A percentile compares a stretch with the other conserved stretches of the same genome.
Conservation (phyloP, 1,140 invertebrate genomes). For the Drosophila watanabei region DNA sequence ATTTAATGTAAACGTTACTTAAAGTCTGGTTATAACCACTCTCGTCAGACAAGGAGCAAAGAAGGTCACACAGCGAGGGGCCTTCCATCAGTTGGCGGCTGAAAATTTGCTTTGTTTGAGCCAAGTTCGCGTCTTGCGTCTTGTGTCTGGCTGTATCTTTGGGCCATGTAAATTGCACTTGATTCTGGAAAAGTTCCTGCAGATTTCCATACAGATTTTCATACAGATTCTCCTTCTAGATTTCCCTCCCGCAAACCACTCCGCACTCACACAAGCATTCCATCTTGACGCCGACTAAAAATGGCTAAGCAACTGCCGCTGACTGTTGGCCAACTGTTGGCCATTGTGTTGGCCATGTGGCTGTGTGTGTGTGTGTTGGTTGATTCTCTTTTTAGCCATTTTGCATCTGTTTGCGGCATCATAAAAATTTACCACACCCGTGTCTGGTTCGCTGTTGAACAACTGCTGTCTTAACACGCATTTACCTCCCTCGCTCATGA, state of each 20-base stretch:
- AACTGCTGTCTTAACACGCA: constrained; percentile 75
- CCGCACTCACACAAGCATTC: constrained; percentile 7
- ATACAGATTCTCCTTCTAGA: neutral
- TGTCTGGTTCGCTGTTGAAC: constrained; percentile 78
- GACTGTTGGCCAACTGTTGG: constrained; percentile 55
- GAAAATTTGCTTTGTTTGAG: constrained; percentile 13
- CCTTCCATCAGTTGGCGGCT: neutral
- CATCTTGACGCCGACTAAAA: constrained; percentile 35
- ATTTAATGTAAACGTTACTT: neutral
- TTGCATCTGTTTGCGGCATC: constrained; percentile 84
- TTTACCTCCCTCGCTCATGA: constrained; percentile 5
- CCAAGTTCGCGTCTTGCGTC: constrained; percentile 16
- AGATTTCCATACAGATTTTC: constrained; percentile 10
- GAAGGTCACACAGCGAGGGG: constrained; percentile 17
- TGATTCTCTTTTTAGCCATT: constrained; percentile 75
- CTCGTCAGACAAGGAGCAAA: neutral
- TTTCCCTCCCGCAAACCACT: neutral
- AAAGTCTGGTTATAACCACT: neutral
- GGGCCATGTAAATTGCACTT: constrained; percentile 49
- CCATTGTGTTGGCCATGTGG: constrained; percentile 60
- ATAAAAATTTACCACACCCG: constrained; percentile 83
- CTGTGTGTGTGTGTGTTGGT: constrained; percentile 23
- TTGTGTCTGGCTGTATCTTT: constrained; percentile 14
- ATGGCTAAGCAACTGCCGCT: constrained; percentile 69
- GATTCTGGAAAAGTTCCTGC: neutral